Evolutionary conservation across 1,140 invertebrate genomes (phyloP).

Genomic region (Calliphora vicina): DNA sequence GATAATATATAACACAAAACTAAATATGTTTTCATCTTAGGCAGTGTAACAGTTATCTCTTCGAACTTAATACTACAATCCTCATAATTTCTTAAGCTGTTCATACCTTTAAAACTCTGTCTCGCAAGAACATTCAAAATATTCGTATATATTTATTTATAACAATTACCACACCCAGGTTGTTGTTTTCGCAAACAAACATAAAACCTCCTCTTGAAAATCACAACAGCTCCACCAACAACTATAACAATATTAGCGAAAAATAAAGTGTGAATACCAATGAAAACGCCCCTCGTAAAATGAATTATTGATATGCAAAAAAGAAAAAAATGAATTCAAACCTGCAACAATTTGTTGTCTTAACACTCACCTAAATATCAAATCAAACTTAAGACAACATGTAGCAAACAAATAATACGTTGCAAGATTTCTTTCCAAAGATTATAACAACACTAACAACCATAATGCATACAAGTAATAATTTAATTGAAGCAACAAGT

Average conservation of each 20-base stretch:
- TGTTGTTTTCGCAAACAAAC: background rate
- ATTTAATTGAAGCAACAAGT: slow-evolving; percentile 13
- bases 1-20: too few relatives aligned
- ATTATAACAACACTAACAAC: background rate
- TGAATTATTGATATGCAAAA: background rate
- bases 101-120: too few relatives aligned
- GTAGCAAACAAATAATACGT: background rate
- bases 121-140: too few relatives aligned
- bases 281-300: slow-evolving; percentile 4
- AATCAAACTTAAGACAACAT: background rate
- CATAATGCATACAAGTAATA: background rate
- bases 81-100: too few relatives aligned
- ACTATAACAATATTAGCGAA: background rate
- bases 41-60: too few relatives aligned
- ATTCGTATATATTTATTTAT: background rate
- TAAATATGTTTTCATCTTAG: too few relatives aligned
- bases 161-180: slow-evolving; percentile 3
- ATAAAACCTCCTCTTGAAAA: background rate
- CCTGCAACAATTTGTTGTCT: background rate
- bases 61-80: too few relatives aligned
- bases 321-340: background rate
- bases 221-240: background rate
- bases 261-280: slow-evolving; percentile 8
- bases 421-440: background rate
- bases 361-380: background rate